Conservation (phyloP, 2,888 invertebrate species). For the Morpho deidamia region DNA sequence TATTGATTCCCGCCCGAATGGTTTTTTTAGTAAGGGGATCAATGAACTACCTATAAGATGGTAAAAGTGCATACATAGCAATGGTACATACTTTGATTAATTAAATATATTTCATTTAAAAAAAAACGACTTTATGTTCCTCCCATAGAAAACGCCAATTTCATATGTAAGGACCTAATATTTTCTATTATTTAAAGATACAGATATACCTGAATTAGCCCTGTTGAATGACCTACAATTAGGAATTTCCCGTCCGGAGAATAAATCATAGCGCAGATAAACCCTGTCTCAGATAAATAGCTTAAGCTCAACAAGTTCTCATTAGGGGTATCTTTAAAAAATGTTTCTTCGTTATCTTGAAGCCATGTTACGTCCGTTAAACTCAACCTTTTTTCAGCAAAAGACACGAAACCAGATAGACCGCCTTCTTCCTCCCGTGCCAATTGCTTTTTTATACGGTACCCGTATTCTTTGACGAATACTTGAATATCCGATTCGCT, state of each 20-base stretch:
- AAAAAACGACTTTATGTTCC: too few species aligned
- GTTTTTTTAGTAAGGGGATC: too few species aligned
- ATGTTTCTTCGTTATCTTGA: constrained; percentile 47
- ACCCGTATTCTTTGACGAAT: constrained; percentile 47
- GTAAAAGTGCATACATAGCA: too few species aligned
- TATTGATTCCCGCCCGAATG: too few species aligned
- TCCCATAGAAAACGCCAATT: too few species aligned
- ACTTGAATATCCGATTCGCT: constrained; percentile 45
- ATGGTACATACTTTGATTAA: too few species aligned
- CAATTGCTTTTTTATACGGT: constrained; percentile 43
- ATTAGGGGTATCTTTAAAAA: constrained; percentile 50
- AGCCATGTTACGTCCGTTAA: constrained; percentile 40
- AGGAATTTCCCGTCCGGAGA: constrained; percentile 58
- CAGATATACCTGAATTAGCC: constrained; percentile 68
- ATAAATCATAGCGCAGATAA: constrained; percentile 52
- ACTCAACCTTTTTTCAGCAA: constrained; percentile 40
- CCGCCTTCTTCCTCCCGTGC: constrained; percentile 32
- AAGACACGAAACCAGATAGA: constrained; percentile 41
- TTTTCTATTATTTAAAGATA: background rate
- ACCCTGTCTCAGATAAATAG: constrained; percentile 50
- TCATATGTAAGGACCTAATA: too few species aligned
- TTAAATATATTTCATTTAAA: too few species aligned
- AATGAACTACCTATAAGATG: too few species aligned
- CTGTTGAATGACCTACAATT: constrained; percentile 69
- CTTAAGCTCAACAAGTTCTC: constrained; percentile 32